Evolutionary conservation across 1,140 invertebrate species (phyloP).

Genomic region (Brachionus paranguensis): DNA sequence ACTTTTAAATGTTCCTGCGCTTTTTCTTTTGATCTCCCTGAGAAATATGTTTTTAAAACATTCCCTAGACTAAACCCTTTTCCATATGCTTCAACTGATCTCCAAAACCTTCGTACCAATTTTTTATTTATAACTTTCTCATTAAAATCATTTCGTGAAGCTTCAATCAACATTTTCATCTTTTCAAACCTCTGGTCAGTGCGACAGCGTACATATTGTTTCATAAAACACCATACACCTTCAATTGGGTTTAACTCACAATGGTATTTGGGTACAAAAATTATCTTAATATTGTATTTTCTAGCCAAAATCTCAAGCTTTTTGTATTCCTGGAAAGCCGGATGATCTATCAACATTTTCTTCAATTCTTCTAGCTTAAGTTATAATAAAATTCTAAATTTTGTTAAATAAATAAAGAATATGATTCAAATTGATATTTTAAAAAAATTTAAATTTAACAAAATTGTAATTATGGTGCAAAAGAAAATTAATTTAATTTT

Average conservation of each 20-base stretch:
- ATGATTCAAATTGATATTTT: too few species aligned
- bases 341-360: background rate
- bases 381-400: too few species aligned
- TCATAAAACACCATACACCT: background rate
- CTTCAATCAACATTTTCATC: background rate
- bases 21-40: too few species aligned
- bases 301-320: background rate
- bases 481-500: too few species aligned
- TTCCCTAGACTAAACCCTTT: too few species aligned
- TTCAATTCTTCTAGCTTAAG: too few species aligned
- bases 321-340: background rate
- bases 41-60: background rate
- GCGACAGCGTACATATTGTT: background rate
- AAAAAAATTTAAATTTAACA: too few species aligned
- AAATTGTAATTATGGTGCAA: too few species aligned
- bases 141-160: background rate
- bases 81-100: background rate
- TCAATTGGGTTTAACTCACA: background rate
- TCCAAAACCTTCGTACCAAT: background rate
- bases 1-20: too few species aligned
- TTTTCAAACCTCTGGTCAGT: conserved; percentile 6
- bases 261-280: background rate
- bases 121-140: background rate
- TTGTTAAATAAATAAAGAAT: too few species aligned
- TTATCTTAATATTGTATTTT: background rate